phyloP scores from a whole-genome alignment of 2,113 vertebrate species.

The Etia nguti region DNA sequence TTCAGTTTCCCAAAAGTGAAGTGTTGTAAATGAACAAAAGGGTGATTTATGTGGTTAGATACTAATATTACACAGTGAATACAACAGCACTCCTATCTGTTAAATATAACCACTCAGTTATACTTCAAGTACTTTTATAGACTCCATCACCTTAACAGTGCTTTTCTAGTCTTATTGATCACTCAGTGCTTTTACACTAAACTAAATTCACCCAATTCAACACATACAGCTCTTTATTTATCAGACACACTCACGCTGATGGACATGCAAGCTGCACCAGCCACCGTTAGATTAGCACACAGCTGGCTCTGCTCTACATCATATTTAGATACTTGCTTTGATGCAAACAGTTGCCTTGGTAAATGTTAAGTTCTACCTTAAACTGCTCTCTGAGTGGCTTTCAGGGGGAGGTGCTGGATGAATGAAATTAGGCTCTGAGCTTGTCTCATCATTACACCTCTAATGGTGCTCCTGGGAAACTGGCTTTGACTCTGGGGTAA shows the following conservation, averaged over 20 bases:
- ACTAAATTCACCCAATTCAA: background rate
- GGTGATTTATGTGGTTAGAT: background rate
- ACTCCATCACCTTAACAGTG: background rate
- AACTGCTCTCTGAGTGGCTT: background rate
- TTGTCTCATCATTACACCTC: slow-evolving; percentile 1
- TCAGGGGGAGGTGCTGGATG: background rate
- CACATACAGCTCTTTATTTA: background rate
- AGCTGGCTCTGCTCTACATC: background rate
- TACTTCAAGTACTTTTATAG: background rate
- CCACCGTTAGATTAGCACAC: background rate
- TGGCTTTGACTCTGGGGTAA: slow-evolving; percentile 14
- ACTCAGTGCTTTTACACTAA: background rate
- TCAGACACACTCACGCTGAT: background rate
- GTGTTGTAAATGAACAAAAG: background rate
- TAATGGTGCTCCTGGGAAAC: slow-evolving; percentile 39
- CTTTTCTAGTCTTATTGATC: background rate
- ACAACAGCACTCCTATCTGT: background rate
- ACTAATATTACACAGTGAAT: background rate
- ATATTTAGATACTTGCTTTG: background rate
- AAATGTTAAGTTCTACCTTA: background rate
- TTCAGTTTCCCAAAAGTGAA: background rate
- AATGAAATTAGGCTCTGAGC: background rate
- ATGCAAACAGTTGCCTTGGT: background rate
- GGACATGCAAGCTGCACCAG: background rate
- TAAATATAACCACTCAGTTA: background rate